Conservation (phyloP, 23 tunicate genomes). For the Trididemnum clinides region DNA sequence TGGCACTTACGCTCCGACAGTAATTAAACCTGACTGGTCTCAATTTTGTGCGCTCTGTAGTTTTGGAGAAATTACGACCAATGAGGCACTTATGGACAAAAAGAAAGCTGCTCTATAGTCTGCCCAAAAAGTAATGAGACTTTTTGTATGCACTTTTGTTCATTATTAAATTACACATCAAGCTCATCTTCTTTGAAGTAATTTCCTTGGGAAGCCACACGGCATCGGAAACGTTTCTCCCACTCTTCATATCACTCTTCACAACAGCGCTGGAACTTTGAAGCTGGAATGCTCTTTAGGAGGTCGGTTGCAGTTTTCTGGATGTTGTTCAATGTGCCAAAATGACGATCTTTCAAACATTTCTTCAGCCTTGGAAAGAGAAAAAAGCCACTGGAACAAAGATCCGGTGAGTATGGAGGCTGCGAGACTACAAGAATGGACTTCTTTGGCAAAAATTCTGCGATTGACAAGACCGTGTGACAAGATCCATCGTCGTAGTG, state of each 20-base stretch:
- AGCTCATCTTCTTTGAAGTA: not conserved
- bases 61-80: too few species aligned
- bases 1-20: too few species aligned
- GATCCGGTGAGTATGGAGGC: constrained; percentile 15
- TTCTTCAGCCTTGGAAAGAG: too few species aligned
- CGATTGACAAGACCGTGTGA: constrained; percentile 11
- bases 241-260: not conserved
- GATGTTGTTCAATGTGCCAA: not conserved
- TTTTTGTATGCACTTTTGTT: too few species aligned
- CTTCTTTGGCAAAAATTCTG: not conserved
- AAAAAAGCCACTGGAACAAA: not conserved
- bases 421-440: not conserved
- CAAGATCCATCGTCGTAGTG: constrained; percentile 3
- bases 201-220: not conserved
- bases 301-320: not conserved
- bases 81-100: too few species aligned
- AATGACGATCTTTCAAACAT: constrained; percentile 2
- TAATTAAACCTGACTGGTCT: too few species aligned
- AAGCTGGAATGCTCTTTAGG: not conserved
- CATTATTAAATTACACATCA: not conserved
- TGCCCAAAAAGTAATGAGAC: too few species aligned
- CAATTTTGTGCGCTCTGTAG: too few species aligned
- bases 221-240: not conserved
- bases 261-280: not conserved
- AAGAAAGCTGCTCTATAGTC: too few species aligned